Base-by-base conservation (phyloP, 1,140 invertebrate genomes). In the Drosophila cardini region DNA sequence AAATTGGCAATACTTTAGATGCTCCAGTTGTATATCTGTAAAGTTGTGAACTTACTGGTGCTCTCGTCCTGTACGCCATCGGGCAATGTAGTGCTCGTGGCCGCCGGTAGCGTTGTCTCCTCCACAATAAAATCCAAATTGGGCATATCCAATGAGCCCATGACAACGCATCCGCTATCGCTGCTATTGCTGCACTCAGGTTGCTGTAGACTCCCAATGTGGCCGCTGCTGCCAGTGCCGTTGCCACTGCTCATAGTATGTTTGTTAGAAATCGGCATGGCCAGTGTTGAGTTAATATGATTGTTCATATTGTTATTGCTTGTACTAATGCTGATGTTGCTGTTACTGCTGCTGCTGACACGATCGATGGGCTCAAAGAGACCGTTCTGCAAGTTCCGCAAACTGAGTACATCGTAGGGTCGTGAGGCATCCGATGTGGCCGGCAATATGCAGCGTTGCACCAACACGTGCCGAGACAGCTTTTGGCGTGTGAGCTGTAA, bases 401-500 rank as follows among this genome's bases (percentile, higher is more conserved):
- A 46, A 15, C 60, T 80, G 1, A 90, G 45, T 56, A 80, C 13
- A 53, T 90, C 86, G 21, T 86, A 90, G 0, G 85, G 82, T 43
- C 80, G 76, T 10, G 43, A 38, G 4, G 32, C 53, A 1, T 62
- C 36, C 11, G 80, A 75, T 3, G 48, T 38, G 7, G 79, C 68
- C 1, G 83, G 90, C 57, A 91, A 26, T 0, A 91, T 70, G 10
- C 85, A 78, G 16, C 90, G 87, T 63, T 91, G 90, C 46, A 91
- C 90, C 6, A 91, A 61, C 45, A 90, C 77, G 52, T 90, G 90
- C 0, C 87, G 78, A 34, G 81, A 90, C 42, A 90, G 60, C 65
- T 86, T 90, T 16, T 89, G 90, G 0, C 90, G 83, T 9, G 86
- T 80, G 2, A 90, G 65, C 90, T 91, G 52, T 5, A 40, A 42